Evolutionary conservation across 2,113 vertebrate genomes (phyloP), one percentile per base, ranked within the genome.

Genomic region (Spea bombifrons): DNA sequence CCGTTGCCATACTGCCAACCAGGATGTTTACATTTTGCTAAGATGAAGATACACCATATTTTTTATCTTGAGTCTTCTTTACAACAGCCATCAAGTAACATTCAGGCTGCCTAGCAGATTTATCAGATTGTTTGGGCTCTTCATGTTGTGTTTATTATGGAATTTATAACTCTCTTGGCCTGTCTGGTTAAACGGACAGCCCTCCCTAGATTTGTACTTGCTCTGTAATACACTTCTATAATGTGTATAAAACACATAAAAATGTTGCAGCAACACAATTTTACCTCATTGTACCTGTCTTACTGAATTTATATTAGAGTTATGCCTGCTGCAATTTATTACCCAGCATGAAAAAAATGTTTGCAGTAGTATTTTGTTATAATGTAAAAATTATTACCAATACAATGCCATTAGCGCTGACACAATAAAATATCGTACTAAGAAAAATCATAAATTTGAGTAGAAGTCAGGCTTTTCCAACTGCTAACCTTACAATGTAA

Each of bases 281-380:
- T 53, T 73, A 43, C 47, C 44, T 73, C 49, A 7, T 73, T 79
- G 52, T 43, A 73, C n/a, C 63, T 79, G 70, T 50, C 70, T 57
- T 47, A 5, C 15, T 73, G 63, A 73, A 66, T 73, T 57, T 66
- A 66, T 79, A 73, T 66, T 46, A 52, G 61, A 50, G 46, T 78
- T 79, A 59, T 66, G 46, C 70, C 70, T 72, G 46, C 68, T 79
- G 57, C 63, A 73, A 79, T 79, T 73, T 79, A 79, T 79, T 66
- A 66, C 49, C 61, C 63, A 57, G 59, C 77, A 66, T 71, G 52
- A 70, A 73, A 66, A 57, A 52, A 77, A 72, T 65, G 48, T 79
- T 79, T 79, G 61, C 61, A 66, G 71, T 48, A 66, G 49, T 79
- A 66, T 79, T 79, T 79, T 73, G 70, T 73, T 66, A 66, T 79